Evolutionary conservation across 1,140 invertebrate species (phyloP).

Genomic region (Hestina assimilis): DNA sequence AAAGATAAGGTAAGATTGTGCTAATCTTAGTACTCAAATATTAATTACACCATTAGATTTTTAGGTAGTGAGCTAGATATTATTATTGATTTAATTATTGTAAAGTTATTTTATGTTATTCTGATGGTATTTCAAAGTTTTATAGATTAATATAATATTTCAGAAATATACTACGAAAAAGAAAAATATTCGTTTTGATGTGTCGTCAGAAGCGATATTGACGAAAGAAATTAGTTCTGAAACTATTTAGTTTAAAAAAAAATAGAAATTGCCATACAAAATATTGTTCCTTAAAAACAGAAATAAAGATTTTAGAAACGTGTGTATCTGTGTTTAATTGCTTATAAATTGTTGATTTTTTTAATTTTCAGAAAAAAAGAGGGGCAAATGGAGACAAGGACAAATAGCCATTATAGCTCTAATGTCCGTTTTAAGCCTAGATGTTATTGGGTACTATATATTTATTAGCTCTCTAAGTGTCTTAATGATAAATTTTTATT

Average conservation of each 20-base stretch:
- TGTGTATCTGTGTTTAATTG: slow-evolving; percentile 2
- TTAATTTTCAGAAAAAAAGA: slow-evolving; percentile 38
- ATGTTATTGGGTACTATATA: slow-evolving; percentile 21
- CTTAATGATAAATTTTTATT: slow-evolving; percentile 19
- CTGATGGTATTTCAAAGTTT: no score
- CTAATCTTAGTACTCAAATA: neutral
- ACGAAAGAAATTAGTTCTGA: slow-evolving; percentile 53
- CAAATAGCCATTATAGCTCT: slow-evolving; percentile 22
- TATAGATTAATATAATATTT: slow-evolving; percentile 26
- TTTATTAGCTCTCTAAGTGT: slow-evolving; percentile 20
- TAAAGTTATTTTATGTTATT: no score
- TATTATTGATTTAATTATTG: neutral
- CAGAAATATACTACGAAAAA: slow-evolving; percentile 61
- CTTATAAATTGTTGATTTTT: slow-evolving; percentile 14
- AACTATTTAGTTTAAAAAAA: slow-evolving; percentile 33
- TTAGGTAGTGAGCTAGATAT: neutral
- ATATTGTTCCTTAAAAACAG: no score
- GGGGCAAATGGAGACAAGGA: slow-evolving; percentile 30
- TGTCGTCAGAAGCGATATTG: slow-evolving; percentile 59
- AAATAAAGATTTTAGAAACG: slow-evolving; percentile 7
- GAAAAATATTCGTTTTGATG: slow-evolving; percentile 70
- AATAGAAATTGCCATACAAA: neutral
- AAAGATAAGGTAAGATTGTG: slow-evolving; percentile 73
- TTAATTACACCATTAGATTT: no score
- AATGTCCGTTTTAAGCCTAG: slow-evolving; percentile 17